Evolutionary conservation across 2,113 vertebrate species (phyloP), one percentile per base, ranked within the genome.

Genomic region (Sylvietta virens): DNA sequence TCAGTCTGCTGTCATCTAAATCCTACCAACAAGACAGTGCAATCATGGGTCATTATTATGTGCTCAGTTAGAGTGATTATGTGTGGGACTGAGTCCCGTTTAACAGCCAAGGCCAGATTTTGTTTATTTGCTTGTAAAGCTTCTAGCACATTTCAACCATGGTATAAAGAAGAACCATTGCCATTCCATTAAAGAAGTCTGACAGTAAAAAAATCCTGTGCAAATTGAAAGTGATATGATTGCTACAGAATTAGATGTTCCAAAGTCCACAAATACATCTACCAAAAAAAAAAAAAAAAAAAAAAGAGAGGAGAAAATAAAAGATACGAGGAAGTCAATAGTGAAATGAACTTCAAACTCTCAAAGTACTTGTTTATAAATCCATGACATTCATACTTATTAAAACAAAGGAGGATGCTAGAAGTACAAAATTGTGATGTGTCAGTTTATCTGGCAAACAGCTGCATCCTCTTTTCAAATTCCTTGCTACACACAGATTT

Each of bases 61-160:
- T 77, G 67, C 50, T 94, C 71, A 61, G 74, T 70, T 47, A 57
- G 62, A 87, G 44, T 90, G 70, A 92, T 91, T 94, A 50, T 65
- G 70, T 53, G 23, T 35, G 54, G 66, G 53, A 72, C 21, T 70
- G 66, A 69, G 69, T 88, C 78, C 92, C 91, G 62, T 15, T 58
- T 47, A 95, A 72, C 54, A 91, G n/a, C 40, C 70, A 79, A 69
- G 18, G 20, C 23, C 80, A 35, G 79, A 58, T 88, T 81, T 86
- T 94, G 30, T 83, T 93, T 91, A 89, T 95, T 85, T 94, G 45
- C 51, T 86, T 85, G 33, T 85, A 95, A 92, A 95, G 23, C 54
- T 93, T 70, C 50, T 82, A 94, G 19, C 15, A 73, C 35, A 81
- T 91, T 92, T 93, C 82, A 82, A 51, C 28, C 35, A 39, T 12